Evolutionary conservation across 2,888 invertebrate genomes (phyloP).

Genomic region (Serrognathus titanus): DNA sequence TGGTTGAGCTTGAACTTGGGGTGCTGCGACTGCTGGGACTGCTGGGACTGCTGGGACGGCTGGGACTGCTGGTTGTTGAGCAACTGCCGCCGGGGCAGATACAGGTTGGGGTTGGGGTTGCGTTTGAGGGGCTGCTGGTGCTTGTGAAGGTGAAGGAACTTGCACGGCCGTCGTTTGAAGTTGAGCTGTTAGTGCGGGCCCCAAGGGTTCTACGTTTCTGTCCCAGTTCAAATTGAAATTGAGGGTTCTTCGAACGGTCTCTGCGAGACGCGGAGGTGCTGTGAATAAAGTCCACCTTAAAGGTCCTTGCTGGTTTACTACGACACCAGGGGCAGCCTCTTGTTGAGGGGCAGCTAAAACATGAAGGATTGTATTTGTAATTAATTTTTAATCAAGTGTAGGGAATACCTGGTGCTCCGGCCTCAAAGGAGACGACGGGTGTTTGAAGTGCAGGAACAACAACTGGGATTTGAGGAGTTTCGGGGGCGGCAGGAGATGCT

Average conservation of each 20-base stretch:
- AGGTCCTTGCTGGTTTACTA: neutral
- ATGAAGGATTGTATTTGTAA: too few species aligned
- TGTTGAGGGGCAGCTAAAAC: slow-evolving; percentile 4
- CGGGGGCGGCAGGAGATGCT: too few species aligned
- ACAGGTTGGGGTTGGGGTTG: slow-evolving; percentile 25
- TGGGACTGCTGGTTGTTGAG: slow-evolving; percentile 12
- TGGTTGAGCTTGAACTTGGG: slow-evolving; percentile 19
- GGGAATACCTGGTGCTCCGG: too few species aligned
- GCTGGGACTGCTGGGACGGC: slow-evolving; percentile 6
- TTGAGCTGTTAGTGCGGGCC: slow-evolving; percentile 11
- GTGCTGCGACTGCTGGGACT: slow-evolving; percentile 6
- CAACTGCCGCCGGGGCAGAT: slow-evolving; percentile 8
- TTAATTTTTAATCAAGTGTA: too few species aligned
- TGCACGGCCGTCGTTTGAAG: slow-evolving; percentile 32
- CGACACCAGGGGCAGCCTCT: neutral
- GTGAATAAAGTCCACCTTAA: slow-evolving; percentile 12
- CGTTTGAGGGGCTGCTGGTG: slow-evolving; percentile 10
- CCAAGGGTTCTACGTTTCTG: slow-evolving; percentile 31
- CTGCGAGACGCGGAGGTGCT: slow-evolving; percentile 37
- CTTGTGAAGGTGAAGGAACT: slow-evolving; percentile 20
- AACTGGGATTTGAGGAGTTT: slow-evolving; percentile 10
- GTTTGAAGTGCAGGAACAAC: neutral
- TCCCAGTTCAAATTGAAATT: slow-evolving; percentile 46
- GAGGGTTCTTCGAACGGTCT: slow-evolving; percentile 43
- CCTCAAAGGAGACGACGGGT: neutral